phyloP scores from a whole-genome alignment of 2,113 vertebrate genomes.

The Micronycteris hirsuta region DNA sequence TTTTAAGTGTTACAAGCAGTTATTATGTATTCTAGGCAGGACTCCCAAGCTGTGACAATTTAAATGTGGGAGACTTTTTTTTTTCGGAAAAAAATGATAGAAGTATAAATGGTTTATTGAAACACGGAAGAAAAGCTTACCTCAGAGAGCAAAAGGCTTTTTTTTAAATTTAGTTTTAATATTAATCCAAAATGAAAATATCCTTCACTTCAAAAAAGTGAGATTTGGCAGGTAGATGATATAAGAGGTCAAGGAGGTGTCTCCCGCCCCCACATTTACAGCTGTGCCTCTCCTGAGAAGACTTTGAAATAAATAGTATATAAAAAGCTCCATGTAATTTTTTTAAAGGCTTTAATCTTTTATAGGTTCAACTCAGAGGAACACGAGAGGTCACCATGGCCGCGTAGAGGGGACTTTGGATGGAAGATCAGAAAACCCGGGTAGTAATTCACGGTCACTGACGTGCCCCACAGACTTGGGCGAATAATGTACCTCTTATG shows the following conservation, averaged over 20 bases:
- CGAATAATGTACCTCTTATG: background rate
- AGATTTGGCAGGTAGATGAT: constrained; percentile 62
- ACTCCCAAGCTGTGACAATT: constrained; percentile 79
- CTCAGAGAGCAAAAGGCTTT: constrained; percentile 64
- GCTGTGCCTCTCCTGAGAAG: background rate
- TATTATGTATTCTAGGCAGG: constrained; percentile 81
- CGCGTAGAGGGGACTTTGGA: background rate
- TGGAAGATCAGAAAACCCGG: background rate
- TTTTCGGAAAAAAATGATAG: constrained; percentile 67
- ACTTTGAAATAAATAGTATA: constrained; percentile 43
- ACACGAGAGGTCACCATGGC: background rate
- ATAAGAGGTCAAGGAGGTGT: background rate
- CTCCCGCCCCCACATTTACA: background rate
- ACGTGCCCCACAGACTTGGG: no score
- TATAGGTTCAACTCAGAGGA: background rate
- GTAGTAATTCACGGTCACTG: background rate
- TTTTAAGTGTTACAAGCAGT: constrained; percentile 78
- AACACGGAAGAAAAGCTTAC: constrained; percentile 73
- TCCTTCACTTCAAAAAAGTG: constrained; percentile 52
- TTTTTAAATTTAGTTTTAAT: constrained; percentile 70
- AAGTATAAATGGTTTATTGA: constrained; percentile 79
- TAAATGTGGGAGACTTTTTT: constrained; percentile 78
- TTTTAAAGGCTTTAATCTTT: constrained; percentile 28
- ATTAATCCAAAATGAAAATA: constrained; percentile 72
- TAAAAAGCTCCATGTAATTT: constrained; percentile 18